phyloP scores from a whole-genome alignment of 2,797 vertebrate species.

The Sebastes trivittatus region DNA sequence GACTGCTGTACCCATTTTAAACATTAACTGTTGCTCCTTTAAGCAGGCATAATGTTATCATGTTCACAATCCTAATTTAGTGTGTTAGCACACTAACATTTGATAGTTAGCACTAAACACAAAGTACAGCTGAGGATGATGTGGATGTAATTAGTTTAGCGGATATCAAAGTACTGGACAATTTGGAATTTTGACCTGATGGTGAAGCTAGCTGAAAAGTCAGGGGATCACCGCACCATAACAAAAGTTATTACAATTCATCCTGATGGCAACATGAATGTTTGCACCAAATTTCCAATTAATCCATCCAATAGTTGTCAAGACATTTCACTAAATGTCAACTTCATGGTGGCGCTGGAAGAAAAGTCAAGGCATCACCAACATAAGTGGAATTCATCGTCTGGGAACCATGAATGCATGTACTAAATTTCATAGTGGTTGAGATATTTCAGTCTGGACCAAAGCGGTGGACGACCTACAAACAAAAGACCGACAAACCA shows the following conservation, averaged over 20 bases:
- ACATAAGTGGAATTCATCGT: fast-evolving
- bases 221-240: neutral
- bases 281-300: neutral
- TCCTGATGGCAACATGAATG: neutral
- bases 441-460: neutral
- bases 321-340: neutral
- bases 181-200: neutral
- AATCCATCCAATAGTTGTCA: neutral
- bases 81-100: neutral
- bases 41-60: neutral
- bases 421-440: neutral
- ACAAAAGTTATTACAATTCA: neutral
- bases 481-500: neutral
- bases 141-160: neutral
- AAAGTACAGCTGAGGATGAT: neutral
- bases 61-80: neutral
- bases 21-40: fast-evolving
- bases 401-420: neutral
- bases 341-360: neutral
- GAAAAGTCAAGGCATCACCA: no score
- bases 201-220: neutral
- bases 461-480: neutral
- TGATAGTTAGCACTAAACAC: neutral
- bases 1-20: no score
- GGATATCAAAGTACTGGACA: neutral